A percentile compares a stretch with the other conserved stretches of the same genome.
Evolutionary conservation across 1,140 invertebrate genomes (phyloP).

Genomic region (Ooceraea biroi): DNA sequence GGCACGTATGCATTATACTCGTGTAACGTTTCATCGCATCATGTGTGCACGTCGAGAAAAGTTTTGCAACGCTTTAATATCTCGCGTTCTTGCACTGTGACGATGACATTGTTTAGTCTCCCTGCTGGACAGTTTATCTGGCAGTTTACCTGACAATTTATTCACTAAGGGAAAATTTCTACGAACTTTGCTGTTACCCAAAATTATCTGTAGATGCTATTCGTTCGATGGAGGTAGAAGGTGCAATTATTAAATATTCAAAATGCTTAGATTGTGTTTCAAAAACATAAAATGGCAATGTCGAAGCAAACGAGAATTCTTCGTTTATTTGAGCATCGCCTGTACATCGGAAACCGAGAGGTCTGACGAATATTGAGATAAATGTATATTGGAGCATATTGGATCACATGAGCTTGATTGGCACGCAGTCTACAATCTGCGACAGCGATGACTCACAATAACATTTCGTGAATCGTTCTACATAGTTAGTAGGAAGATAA

Average conservation of each 20-base stretch:
- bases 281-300: neutral
- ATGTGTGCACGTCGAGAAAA: conserved; percentile 8
- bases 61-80: conserved; percentile 37
- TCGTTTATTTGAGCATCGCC: neutral
- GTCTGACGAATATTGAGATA: conserved; percentile 30
- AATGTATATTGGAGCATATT: conserved; percentile 14
- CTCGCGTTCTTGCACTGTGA: conserved; percentile 21
- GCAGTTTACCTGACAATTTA: neutral
- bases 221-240: neutral
- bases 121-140: neutral
- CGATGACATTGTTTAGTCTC: neutral
- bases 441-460: conserved; percentile 45
- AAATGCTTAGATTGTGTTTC: neutral
- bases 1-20: conserved; percentile 5
- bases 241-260: neutral
- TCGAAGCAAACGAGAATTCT: neutral
- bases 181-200: neutral
- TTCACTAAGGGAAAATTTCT: neutral
- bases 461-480: conserved; percentile 40
- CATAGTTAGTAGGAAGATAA: conserved; percentile 24
- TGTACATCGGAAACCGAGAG: conserved; percentile 12
- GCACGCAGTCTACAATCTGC: conserved; percentile 33
- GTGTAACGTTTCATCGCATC: conserved; percentile 32
- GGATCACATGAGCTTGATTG: too few relatives aligned
- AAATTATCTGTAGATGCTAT: neutral